Base-by-base conservation (phyloP, 2,888 invertebrate species). In the Drosophila anomalata region DNA sequence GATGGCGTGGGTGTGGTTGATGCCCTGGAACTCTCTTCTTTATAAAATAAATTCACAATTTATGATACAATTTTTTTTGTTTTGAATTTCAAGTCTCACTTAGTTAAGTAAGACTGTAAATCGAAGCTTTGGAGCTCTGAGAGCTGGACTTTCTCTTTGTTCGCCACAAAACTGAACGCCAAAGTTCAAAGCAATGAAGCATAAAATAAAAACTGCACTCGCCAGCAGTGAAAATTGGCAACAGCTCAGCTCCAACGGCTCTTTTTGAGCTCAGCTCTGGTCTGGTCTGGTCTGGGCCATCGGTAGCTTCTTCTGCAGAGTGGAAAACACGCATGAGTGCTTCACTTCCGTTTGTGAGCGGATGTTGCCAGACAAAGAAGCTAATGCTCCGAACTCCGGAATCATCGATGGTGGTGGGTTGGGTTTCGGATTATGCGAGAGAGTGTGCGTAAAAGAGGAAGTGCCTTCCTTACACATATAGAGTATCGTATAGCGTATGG, bases 101-200 rank as follows among this genome's bases (percentile, higher is more conserved):
- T 29, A 62, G 3, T 2, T 12, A 17, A 33, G 24, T 17, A 44
- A 1, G 14, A 46, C 47, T 48, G 36, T 61, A 39, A 29, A 39
- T 42, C 42, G 42, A 17, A 33, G 42, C 42, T 42, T 42, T 42
- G 17, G 31, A 24, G 47, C 46, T 47, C 14, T 20, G 53, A 52
- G 48, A 36, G 41, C 41, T 48, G 42, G 62, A 87, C 88, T 84
- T 84, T 88, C 84, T 84, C 84, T 87, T 88, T 87, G 87, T 82
- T 79, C 65, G 62, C 58, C 56, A 14, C 42, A 60, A 80, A 33
- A 88, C 73, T 69, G 71, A 78, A 83, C 79, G 81, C 84, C 84
- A 87, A 80, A 87, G 88, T 85, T 88, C 81, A 88, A 88, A 82
- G 77, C 84, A 84, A 82, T 83, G 75, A 70, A 79, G 87, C 85